phyloP scores from a whole-genome alignment of 2,113 vertebrate species.

The Sorex fumeus region DNA sequence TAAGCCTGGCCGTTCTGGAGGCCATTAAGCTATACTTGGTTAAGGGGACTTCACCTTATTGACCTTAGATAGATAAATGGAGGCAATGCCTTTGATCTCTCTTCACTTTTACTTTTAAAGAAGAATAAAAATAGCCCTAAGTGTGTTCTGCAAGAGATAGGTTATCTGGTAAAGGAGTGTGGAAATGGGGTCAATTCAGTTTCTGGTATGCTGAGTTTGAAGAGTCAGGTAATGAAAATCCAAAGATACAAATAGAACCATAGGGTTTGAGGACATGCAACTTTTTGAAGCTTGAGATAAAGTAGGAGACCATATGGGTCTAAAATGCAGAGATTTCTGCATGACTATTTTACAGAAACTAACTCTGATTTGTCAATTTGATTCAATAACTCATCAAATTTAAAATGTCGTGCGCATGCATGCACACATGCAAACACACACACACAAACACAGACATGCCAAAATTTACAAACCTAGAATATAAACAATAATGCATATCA shows the following conservation, averaged over 20 bases:
- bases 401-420: neutral
- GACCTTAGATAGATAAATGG: neutral
- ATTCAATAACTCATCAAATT: neutral
- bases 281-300: neutral
- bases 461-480: neutral
- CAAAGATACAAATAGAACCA: neutral
- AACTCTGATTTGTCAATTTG: neutral
- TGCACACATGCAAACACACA: neutral
- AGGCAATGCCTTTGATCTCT: neutral
- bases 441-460: neutral
- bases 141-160: neutral
- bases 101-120: neutral
- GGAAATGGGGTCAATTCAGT: neutral
- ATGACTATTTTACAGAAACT: neutral
- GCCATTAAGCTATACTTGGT: neutral
- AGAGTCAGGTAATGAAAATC: neutral
- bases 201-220: neutral
- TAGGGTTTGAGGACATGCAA: neutral
- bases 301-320: neutral
- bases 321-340: neutral
- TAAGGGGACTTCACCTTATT: neutral
- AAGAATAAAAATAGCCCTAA: neutral
- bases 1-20: neutral
- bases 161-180: neutral
- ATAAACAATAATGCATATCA: neutral